Evolutionary conservation across 2,797 vertebrate species (phyloP).

Genomic region (Thunnus albacares): DNA sequence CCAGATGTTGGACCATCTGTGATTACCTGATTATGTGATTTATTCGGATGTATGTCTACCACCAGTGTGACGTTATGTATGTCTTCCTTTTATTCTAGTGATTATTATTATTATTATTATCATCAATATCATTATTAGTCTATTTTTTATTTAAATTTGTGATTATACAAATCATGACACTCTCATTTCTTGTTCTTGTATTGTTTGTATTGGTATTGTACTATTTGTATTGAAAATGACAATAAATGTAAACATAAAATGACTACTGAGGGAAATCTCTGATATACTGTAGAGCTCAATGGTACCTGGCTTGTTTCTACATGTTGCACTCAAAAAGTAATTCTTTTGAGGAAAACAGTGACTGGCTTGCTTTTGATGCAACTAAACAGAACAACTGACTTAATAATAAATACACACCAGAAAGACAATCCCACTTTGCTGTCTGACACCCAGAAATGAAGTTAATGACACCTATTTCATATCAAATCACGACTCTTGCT

Average conservation of each 20-base stretch:
- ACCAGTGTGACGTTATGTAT: too few relatives aligned
- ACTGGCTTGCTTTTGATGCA: conserved; percentile 9
- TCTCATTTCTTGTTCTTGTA: too few relatives aligned
- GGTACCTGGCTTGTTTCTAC: conserved; percentile 19
- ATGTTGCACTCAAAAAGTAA: conserved; percentile 13
- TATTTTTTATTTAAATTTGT: too few relatives aligned
- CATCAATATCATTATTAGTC: too few relatives aligned
- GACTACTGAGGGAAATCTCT: conserved; percentile 20
- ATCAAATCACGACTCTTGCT: conserved; percentile 44
- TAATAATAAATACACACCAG: conserved; percentile 27
- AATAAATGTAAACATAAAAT: too few relatives aligned
- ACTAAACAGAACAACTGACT: conserved; percentile 28
- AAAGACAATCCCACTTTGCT: conserved; percentile 7
- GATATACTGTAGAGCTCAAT: background rate
- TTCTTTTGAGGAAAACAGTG: conserved; percentile 5
- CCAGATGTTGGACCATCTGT: too few relatives aligned
- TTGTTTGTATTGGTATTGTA: too few relatives aligned
- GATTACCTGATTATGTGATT: too few relatives aligned
- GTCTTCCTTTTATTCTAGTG: too few relatives aligned
- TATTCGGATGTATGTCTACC: too few relatives aligned
- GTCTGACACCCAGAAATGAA: conserved; percentile 42
- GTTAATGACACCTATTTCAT: conserved; percentile 49
- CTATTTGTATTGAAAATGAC: background rate
- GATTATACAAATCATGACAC: too few relatives aligned
- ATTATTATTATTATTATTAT: too few relatives aligned